Evolutionary conservation across 2,113 vertebrate species (phyloP), one percentile per base, ranked within the genome.

Genomic region (Sapajus apella): DNA sequence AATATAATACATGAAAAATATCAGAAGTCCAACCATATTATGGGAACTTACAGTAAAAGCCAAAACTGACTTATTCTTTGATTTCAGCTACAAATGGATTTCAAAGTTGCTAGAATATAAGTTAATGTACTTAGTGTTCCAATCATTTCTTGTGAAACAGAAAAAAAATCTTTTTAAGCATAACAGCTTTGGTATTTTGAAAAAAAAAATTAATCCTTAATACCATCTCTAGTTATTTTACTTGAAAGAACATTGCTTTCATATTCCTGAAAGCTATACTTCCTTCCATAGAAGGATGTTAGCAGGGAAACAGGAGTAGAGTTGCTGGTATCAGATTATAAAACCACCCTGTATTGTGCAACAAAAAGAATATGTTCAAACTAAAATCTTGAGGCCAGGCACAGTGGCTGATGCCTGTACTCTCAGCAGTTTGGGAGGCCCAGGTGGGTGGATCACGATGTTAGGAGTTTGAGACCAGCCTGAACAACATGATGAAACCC

Each of bases 171-270:
- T 80, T 75, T 82, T 87, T 87, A 75, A 90, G 13, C 58, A 56
- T n/a, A 61, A 64, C 18, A 70, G 50, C 50, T 20, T 43, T 88
- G 45, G 56, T 47, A 96, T 82, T 96, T 92, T 79, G 17, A 45
- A 86, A 96, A 95, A 95, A 37, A 45, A 83, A 95, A 52, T 58
- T 58, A 56, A 37, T 95, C 56, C 37, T 87, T 82, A 76, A 25
- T 45, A 55, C 23, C 25, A 21, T 80, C 5, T 94, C 84, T 95
- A n/a, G 6, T 80, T 94, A 90, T 90, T 90, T 95, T 85, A 72
- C 20, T n/a, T 70, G 87, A 87, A 92, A 93, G 70, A 95, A 94
- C 56, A 47, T 56, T 76, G 30, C 66, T 66, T 84, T 82, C 56
- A 50, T 50, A 35, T 68, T 96, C 45, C 35, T 52, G 76, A 79